phyloP scores from a whole-genome alignment of 2,888 invertebrate genomes.

The Monoplex corrugatus region DNA sequence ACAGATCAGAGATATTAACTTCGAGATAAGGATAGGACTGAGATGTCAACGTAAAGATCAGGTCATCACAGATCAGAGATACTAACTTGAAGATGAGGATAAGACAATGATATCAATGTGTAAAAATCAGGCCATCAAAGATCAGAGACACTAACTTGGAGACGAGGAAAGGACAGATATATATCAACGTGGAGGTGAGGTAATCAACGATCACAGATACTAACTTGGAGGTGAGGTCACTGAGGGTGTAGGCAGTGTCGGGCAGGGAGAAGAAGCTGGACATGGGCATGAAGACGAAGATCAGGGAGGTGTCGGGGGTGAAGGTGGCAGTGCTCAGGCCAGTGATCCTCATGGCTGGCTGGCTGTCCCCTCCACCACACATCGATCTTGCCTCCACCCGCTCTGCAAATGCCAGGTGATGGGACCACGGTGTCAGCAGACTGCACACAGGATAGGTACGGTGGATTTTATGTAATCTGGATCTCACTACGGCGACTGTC shows the following conservation, averaged over 20 bases:
- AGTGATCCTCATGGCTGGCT: conserved; percentile 28
- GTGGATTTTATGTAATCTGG: no score
- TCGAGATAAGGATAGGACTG: no score
- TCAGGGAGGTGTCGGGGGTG: conserved; percentile 23
- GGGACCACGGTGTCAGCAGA: conserved; percentile 35
- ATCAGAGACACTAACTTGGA: neutral
- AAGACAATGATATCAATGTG: neutral
- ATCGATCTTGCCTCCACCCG: conserved; percentile 35
- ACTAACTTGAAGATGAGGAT: neutral
- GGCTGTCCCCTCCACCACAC: conserved; percentile 22
- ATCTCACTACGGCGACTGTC: no score
- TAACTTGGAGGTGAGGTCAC: conserved; percentile 39
- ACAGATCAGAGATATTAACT: no score
- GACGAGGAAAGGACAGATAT: no score
- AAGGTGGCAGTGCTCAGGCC: conserved; percentile 34
- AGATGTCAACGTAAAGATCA: no score
- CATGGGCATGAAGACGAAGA: conserved; percentile 51
- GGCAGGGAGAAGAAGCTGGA: conserved; percentile 25
- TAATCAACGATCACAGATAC: no score
- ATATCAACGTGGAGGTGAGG: no score
- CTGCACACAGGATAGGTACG: no score
- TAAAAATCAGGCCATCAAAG: neutral
- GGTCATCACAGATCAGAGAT: no score
- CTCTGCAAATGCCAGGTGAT: neutral
- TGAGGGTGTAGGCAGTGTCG: conserved; percentile 29